Percentiles rank a stretch among this genome's conserved stretches.
Conservation (phyloP, 35 echinoderm and acorn worm genomes). For the Ophioderma brevispina region DNA sequence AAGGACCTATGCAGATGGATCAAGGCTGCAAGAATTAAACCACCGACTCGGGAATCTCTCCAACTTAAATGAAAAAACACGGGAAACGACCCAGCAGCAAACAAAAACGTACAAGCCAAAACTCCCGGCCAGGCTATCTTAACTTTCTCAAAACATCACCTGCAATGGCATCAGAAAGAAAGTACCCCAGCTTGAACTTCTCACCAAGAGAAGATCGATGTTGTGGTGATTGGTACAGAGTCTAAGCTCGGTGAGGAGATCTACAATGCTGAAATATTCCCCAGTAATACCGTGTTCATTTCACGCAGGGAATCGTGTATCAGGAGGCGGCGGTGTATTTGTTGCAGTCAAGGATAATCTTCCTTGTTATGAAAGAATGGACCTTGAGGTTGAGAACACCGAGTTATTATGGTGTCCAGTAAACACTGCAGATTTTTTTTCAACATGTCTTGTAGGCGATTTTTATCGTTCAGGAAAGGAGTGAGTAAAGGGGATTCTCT, state of each 20-base stretch:
- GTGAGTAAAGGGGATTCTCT: not conserved
- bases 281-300: not conserved
- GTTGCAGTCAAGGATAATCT: slow-evolving; percentile 12
- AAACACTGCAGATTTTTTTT: not conserved
- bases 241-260: not conserved
- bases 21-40: no score
- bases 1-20: not conserved
- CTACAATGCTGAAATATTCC: slow-evolving; percentile 9
- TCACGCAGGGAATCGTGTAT: not conserved
- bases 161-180: not conserved
- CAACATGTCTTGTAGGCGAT: not conserved
- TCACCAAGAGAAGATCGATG: slow-evolving; percentile 12
- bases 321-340: not conserved
- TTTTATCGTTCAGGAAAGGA: not conserved
- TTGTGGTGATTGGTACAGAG: slow-evolving; percentile 3
- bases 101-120: not conserved
- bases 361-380: not conserved
- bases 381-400: not conserved
- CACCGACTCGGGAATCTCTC: not conserved
- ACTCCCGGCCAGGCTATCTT: not conserved
- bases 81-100: not conserved
- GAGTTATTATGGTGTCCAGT: slow-evolving; percentile 7
- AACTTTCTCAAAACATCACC: not conserved
- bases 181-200: not conserved
- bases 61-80: not conserved